These are phyloP conservation scores for Gymnothorax javanicus DNA, from an alignment of 2,797 vertebrate species.

Conservation along the genomic window DNA sequence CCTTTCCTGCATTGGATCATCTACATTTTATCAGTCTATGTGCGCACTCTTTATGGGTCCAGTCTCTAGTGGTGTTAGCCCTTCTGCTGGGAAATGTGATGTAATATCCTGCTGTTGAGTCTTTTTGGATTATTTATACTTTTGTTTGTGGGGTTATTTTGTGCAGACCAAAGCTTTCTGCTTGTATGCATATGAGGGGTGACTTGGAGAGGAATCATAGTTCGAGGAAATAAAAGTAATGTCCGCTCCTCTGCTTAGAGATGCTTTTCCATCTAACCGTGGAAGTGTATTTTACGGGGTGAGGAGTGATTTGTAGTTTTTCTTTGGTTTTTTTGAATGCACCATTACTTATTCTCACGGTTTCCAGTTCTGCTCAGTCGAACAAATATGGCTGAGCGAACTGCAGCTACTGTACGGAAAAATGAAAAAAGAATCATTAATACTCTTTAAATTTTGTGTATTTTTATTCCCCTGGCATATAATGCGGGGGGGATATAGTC, in stretches of 20 bases:
- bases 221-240: constrained; percentile 34
- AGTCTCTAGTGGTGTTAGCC: constrained; percentile 37
- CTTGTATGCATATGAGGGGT: constrained; percentile 28
- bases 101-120: constrained; percentile 43
- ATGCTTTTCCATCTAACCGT: constrained; percentile 27
- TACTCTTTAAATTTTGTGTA: background rate
- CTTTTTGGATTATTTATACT: constrained; percentile 24
- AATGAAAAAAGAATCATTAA: background rate
- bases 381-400: constrained; percentile 23
- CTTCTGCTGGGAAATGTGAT: constrained; percentile 39
- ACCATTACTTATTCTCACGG: constrained; percentile 15
- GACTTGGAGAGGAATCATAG: constrained; percentile 41
- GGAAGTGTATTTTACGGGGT: constrained; percentile 21
- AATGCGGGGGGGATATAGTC: too few relatives aligned
- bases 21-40: constrained; percentile 46
- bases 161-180: constrained; percentile 38
- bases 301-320: constrained; percentile 20
- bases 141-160: constrained; percentile 43
- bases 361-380: constrained; percentile 21
- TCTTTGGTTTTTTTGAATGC: background rate
- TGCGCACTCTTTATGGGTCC: constrained; percentile 44
- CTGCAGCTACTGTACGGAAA: background rate
- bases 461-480: too few relatives aligned
- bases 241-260: constrained; percentile 13
- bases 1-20: constrained; percentile 39